phyloP scores from a whole-genome alignment of 37 sponge, comb jelly and placozoan genomes.

The Beroe ovata region DNA sequence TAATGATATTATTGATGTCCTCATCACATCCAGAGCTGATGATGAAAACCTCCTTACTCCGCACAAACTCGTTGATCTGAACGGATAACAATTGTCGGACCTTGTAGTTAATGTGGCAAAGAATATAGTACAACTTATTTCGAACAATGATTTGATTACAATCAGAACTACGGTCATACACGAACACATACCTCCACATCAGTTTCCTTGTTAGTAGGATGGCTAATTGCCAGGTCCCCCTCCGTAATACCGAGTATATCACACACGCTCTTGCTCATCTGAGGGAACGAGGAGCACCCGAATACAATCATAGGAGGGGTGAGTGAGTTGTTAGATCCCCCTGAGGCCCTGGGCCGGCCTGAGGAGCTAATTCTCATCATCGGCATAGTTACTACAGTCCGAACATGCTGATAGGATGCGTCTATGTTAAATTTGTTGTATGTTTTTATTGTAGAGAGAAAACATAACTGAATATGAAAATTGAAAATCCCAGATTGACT shows the following conservation, averaged over 20 bases:
- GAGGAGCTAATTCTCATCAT: constrained; percentile 5
- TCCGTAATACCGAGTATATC: constrained; percentile 44
- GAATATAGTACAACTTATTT: too few species aligned
- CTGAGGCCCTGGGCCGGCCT: constrained; percentile 6
- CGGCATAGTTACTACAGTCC: background rate
- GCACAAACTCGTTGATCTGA: constrained; percentile 73
- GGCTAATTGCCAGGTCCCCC: constrained; percentile 49
- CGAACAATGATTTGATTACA: too few species aligned
- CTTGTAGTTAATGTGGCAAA: too few species aligned
- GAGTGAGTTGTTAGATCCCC: constrained; percentile 21
- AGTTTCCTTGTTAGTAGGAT: constrained; percentile 63
- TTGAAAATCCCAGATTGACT: too few species aligned
- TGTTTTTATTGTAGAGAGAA: too few species aligned
- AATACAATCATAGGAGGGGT: constrained; percentile 55
- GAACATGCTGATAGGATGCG: too few species aligned
- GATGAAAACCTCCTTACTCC: constrained; percentile 95
- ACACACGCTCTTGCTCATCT: constrained; percentile 24
- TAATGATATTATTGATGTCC: constrained; percentile 77
- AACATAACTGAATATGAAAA: too few species aligned
- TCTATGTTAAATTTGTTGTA: too few species aligned
- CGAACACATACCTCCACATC: constrained; percentile 66
- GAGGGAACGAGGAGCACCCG: constrained; percentile 50
- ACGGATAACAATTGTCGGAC: too few species aligned
- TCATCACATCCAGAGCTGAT: constrained; percentile 70
- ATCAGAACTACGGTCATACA: too few species aligned